Evolutionary conservation across 2,888 invertebrate species (phyloP).

Genomic region (Thumatha senex): DNA sequence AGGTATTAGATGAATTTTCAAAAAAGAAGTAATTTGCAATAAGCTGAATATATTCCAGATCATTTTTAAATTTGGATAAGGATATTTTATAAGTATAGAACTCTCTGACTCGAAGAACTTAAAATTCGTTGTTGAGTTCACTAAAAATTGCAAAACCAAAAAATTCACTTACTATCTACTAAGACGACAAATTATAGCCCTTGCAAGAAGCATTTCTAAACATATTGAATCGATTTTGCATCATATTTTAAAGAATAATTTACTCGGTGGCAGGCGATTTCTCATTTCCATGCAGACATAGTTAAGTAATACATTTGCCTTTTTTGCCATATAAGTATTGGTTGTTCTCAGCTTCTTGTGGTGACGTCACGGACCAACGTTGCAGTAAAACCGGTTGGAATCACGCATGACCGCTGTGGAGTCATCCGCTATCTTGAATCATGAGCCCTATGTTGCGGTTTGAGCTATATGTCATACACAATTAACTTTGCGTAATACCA

Average conservation of each 20-base stretch:
- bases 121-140: too few relatives aligned
- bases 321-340: slow-evolving; percentile 55
- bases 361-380: slow-evolving; percentile 64
- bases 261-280: slow-evolving; percentile 14
- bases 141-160: too few relatives aligned
- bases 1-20: slow-evolving; percentile 32
- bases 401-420: slow-evolving; percentile 66
- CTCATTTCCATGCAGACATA: slow-evolving; percentile 34
- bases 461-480: slow-evolving; percentile 41
- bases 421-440: slow-evolving; percentile 71
- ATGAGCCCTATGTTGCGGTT: slow-evolving; percentile 48
- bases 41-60: too few relatives aligned
- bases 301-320: slow-evolving; percentile 37
- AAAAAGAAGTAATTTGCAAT: too few relatives aligned
- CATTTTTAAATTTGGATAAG: too few relatives aligned
- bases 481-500: slow-evolving; percentile 23
- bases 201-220: too few relatives aligned
- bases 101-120: too few relatives aligned
- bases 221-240: too few relatives aligned
- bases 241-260: too few relatives aligned
- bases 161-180: too few relatives aligned
- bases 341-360: slow-evolving; percentile 46
- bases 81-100: too few relatives aligned
- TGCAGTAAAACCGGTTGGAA: slow-evolving; percentile 74
- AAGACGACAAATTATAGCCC: too few relatives aligned